Evolutionary conservation across 2,113 vertebrate species (phyloP).

Genomic region (Myrmecophaga tridactyla): DNA sequence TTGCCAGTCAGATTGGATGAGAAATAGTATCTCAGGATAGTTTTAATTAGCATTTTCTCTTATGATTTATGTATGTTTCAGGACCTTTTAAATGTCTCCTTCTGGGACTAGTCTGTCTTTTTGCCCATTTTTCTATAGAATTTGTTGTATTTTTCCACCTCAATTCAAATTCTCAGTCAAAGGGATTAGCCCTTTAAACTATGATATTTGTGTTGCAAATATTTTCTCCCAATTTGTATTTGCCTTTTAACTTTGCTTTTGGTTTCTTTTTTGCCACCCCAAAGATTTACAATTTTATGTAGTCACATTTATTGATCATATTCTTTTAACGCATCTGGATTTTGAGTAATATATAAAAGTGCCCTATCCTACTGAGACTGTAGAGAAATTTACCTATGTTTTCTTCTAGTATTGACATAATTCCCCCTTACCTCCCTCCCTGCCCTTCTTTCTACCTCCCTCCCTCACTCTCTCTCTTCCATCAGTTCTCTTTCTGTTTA

Average conservation of each 20-base stretch:
- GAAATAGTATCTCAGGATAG: background rate
- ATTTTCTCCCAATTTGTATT: background rate
- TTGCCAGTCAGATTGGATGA: background rate
- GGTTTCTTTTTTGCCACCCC: background rate
- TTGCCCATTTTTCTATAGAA: background rate
- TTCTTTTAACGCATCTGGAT: background rate
- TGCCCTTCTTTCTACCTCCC: no score
- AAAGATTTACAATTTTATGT: background rate
- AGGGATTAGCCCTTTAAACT: background rate
- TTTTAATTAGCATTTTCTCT: background rate
- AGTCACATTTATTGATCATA: background rate
- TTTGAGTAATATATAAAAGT: slow-evolving; percentile 5
- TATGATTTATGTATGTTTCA: background rate
- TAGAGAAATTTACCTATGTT: background rate
- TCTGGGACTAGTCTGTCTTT: background rate
- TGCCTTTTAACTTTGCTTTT: background rate
- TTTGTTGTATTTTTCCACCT: background rate
- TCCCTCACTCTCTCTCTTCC: no score
- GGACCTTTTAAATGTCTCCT: background rate
- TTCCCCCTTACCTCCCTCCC: background rate
- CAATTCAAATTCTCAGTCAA: background rate
- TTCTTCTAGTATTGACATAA: background rate
- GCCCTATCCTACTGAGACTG: background rate
- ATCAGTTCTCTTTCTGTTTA: background rate
- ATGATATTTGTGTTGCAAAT: background rate